These are phyloP conservation scores for Poecilia gillii DNA, from an alignment of 2,797 vertebrate species.

Conservation along the genomic window DNA sequence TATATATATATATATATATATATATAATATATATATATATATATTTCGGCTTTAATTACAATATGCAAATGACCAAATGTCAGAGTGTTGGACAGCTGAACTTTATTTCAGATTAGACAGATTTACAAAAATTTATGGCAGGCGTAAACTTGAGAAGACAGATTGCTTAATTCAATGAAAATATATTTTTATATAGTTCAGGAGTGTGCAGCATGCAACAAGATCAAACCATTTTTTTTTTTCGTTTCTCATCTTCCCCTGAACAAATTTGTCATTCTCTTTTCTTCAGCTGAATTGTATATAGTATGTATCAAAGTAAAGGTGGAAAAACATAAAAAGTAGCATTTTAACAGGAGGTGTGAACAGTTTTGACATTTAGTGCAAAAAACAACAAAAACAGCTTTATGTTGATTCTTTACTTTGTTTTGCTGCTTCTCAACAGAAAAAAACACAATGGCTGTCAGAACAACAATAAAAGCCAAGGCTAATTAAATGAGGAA, in stretches of 20 bases:
- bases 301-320: not conserved
- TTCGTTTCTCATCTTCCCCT: not conserved
- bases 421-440: not conserved
- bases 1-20: too few species aligned
- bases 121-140: not conserved
- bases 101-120: not conserved
- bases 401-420: not conserved
- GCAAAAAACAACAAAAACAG: not conserved
- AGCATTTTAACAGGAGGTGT: not conserved
- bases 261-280: not conserved
- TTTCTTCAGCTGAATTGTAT: not conserved
- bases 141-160: not conserved
- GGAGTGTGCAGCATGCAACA: not conserved
- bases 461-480: constrained; percentile 26
- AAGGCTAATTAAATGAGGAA: constrained; percentile 30
- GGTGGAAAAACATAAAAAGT: not conserved
- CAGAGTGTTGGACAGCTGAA: not conserved
- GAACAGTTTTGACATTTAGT: not conserved
- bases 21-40: too few species aligned
- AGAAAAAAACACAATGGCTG: constrained; percentile 7
- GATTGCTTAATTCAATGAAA: not conserved
- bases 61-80: not conserved
- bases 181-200: not conserved
- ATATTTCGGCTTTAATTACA: not conserved
- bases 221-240: not conserved